Conservation (phyloP, 2,888 invertebrate species). For the Drosophila yooni region DNA sequence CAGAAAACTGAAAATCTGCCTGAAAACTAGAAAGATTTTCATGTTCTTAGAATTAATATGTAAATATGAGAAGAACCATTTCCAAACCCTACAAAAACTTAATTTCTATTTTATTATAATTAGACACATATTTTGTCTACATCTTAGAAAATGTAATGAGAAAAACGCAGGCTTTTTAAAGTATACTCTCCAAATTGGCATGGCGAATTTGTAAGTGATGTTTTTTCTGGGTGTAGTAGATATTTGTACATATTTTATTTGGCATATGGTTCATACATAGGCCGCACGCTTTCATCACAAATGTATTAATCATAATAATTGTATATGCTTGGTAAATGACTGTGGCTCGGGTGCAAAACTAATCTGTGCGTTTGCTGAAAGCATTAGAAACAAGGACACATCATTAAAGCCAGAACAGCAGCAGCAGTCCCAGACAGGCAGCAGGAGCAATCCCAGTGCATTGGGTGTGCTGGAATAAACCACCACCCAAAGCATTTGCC, state of each 20-base stretch:
- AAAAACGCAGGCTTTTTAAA: background rate
- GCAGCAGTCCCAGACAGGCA: slow-evolving; percentile 7
- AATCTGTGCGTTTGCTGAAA: slow-evolving; percentile 63
- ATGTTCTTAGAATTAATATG: background rate
- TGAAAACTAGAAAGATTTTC: background rate
- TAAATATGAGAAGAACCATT: background rate
- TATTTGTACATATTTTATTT: background rate
- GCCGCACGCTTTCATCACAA: slow-evolving; percentile 11
- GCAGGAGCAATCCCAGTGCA: background rate
- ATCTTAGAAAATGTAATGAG: background rate
- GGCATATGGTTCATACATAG: slow-evolving; percentile 1
- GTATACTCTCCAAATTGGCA: background rate
- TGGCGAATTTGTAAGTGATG: background rate
- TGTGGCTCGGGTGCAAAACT: slow-evolving; percentile 38
- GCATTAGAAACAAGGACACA: slow-evolving; percentile 73
- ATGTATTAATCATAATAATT: slow-evolving; percentile 46
- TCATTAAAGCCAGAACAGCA: slow-evolving; percentile 62
- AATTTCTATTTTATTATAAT: too few species aligned
- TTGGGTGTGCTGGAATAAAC: slow-evolving; percentile 1
- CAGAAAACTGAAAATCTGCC: background rate
- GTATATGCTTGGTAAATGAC: slow-evolving; percentile 1
- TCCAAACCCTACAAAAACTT: background rate
- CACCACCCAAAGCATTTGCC: slow-evolving; percentile 19
- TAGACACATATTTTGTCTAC: too few species aligned
- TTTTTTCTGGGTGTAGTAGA: background rate